Evolutionary conservation across 2,888 invertebrate genomes (phyloP).

Genomic region (Nomada ferruginata): DNA sequence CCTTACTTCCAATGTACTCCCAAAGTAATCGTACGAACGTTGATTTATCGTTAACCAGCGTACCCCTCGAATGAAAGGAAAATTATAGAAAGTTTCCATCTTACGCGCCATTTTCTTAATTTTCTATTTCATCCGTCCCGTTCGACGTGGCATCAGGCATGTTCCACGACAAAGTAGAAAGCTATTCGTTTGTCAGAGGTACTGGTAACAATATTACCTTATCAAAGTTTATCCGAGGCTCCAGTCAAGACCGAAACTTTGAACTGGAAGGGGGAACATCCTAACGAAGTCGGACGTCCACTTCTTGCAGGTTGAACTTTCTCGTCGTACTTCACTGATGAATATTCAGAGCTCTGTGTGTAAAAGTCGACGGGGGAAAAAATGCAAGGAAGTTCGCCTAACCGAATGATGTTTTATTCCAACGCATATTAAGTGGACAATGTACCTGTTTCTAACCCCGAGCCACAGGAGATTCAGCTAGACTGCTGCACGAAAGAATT

Average conservation of each 20-base stretch:
- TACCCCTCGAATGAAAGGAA: background rate
- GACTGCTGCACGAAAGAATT: constrained; percentile 27
- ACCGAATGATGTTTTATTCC: constrained; percentile 55
- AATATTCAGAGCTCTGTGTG: constrained; percentile 65
- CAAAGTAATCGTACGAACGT: background rate
- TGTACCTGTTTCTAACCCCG: constrained; percentile 21
- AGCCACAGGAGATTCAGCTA: background rate
- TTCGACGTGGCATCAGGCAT: constrained; percentile 22
- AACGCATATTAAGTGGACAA: constrained; percentile 46
- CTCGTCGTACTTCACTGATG: constrained; percentile 61
- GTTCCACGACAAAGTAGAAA: constrained; percentile 34
- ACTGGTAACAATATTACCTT: constrained; percentile 65
- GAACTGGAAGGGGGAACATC: constrained; percentile 43
- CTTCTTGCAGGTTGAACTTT: constrained; percentile 65
- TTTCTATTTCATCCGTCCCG: constrained; percentile 47
- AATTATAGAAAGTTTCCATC: constrained; percentile 43
- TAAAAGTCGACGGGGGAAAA: constrained; percentile 42
- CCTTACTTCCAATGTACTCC: background rate
- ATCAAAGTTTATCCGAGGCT: constrained; percentile 62
- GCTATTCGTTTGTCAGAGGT: constrained; percentile 55
- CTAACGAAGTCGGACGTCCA: constrained; percentile 64
- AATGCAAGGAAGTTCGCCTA: constrained; percentile 45
- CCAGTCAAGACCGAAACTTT: constrained; percentile 55
- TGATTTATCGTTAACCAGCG: background rate
- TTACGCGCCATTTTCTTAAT: constrained; percentile 36